phyloP scores from a whole-genome alignment of 37 sponge, comb jelly and placozoan species.

The Theonella swinhoei region DNA sequence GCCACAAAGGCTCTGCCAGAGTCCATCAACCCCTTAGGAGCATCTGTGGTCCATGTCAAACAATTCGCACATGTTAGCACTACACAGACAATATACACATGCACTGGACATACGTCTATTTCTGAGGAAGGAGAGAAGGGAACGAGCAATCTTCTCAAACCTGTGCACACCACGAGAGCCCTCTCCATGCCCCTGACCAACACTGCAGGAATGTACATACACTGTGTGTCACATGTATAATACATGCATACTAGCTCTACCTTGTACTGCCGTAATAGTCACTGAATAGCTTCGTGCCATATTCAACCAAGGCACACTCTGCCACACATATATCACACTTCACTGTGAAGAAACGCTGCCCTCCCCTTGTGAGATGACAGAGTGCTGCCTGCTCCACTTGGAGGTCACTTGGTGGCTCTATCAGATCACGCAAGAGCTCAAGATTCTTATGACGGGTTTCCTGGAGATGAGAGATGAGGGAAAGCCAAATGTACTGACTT shows the following conservation, averaged over 20 bases:
- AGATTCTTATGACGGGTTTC: background rate
- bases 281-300: background rate
- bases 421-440: background rate
- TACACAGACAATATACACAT: background rate
- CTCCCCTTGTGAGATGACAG: background rate
- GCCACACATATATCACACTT: background rate
- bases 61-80: background rate
- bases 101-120: slow-evolving; percentile 28
- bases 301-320: background rate
- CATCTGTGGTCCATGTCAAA: background rate
- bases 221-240: too few relatives aligned
- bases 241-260: too few relatives aligned
- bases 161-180: slow-evolving; percentile 8
- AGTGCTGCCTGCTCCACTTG: background rate
- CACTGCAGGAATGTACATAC: too few relatives aligned
- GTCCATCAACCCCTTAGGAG: slow-evolving; percentile 2
- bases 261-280: background rate
- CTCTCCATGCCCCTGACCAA: slow-evolving; percentile 10
- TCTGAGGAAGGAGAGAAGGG: slow-evolving; percentile 19
- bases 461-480: too few relatives aligned
- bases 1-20: slow-evolving; percentile 26
- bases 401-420: background rate
- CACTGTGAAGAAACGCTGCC: background rate
- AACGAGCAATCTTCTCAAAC: slow-evolving; percentile 36
- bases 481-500: too few relatives aligned